Conservation (phyloP, 2,888 invertebrate species). For the Masnerella sp. region DNA sequence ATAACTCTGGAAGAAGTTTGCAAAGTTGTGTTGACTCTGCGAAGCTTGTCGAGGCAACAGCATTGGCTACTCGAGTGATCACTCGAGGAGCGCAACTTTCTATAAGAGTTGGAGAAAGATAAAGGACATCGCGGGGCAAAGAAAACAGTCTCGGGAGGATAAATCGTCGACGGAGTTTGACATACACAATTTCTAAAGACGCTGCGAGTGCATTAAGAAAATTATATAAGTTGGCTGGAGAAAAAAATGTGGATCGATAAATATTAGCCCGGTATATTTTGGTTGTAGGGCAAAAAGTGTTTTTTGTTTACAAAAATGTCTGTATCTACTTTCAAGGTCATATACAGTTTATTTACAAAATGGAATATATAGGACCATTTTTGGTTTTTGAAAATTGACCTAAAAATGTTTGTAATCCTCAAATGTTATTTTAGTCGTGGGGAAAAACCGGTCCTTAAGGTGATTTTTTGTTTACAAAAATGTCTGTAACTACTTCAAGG, state of each 20-base stretch:
- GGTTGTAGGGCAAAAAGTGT: too few relatives aligned
- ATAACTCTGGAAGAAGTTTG: conserved; percentile 22
- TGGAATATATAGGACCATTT: too few relatives aligned
- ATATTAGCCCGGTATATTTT: background rate
- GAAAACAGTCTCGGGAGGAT: conserved; percentile 18
- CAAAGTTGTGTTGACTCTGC: conserved; percentile 14
- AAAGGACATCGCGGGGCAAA: conserved; percentile 9
- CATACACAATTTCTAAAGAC: conserved; percentile 3
- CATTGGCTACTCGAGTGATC: conserved; percentile 20
- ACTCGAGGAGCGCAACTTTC: conserved; percentile 13
- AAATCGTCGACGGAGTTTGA: conserved; percentile 11
- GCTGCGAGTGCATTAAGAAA: conserved; percentile 17
- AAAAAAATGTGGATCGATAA: background rate
- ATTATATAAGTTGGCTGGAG: conserved; percentile 16
- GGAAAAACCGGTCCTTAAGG: too few relatives aligned
- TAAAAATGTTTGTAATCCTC: too few relatives aligned
- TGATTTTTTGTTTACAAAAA: too few relatives aligned
- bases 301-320: too few relatives aligned
- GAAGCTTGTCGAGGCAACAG: conserved; percentile 19
- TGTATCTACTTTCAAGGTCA: too few relatives aligned
- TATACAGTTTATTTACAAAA: too few relatives aligned
- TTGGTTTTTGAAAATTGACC: too few relatives aligned
- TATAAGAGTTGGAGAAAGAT: conserved; percentile 10
- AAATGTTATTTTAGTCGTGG: too few relatives aligned
- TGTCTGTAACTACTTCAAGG: too few relatives aligned